A percentile compares a stretch with the other conserved stretches of the same genome.
phyloP scores from a whole-genome alignment of 1,140 invertebrate species.

The Parapsyche elsis region DNA sequence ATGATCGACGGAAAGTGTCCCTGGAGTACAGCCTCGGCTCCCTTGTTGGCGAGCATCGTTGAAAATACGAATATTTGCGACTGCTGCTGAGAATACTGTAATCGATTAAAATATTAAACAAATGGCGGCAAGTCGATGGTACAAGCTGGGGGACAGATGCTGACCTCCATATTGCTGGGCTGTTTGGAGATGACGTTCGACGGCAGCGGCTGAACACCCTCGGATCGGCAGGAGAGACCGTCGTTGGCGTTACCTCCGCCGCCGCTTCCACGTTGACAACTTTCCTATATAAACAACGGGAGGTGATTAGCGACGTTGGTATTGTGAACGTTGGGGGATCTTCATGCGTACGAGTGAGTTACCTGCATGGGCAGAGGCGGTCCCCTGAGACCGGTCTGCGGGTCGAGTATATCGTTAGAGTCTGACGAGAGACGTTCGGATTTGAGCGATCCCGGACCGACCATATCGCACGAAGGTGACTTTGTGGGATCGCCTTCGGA shows the following conservation, averaged over 20 bases:
- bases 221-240: slow-evolving; percentile 65
- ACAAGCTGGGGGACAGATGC: not conserved
- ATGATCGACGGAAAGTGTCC: slow-evolving; percentile 93
- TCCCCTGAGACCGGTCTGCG: slow-evolving; percentile 65
- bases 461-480: slow-evolving; percentile 66
- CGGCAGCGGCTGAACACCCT: slow-evolving; percentile 77
- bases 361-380: slow-evolving; percentile 64
- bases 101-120: slow-evolving; percentile 59
- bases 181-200: slow-evolving; percentile 85
- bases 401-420: slow-evolving; percentile 67
- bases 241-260: slow-evolving; percentile 64
- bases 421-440: slow-evolving; percentile 67
- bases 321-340: too few species aligned
- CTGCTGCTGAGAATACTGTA: slow-evolving; percentile 93
- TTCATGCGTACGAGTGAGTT: slow-evolving; percentile 13
- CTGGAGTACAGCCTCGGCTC: slow-evolving; percentile 89
- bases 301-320: too few species aligned
- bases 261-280: slow-evolving; percentile 57
- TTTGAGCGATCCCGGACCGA: slow-evolving; percentile 65
- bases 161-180: slow-evolving; percentile 78
- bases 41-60: slow-evolving; percentile 92
- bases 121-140: not conserved
- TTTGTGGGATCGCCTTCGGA: slow-evolving; percentile 67
- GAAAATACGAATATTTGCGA: slow-evolving; percentile 99
- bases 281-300: too few species aligned